Base-by-base conservation (phyloP, 2,113 vertebrate genomes). In the Abramis brama region DNA sequence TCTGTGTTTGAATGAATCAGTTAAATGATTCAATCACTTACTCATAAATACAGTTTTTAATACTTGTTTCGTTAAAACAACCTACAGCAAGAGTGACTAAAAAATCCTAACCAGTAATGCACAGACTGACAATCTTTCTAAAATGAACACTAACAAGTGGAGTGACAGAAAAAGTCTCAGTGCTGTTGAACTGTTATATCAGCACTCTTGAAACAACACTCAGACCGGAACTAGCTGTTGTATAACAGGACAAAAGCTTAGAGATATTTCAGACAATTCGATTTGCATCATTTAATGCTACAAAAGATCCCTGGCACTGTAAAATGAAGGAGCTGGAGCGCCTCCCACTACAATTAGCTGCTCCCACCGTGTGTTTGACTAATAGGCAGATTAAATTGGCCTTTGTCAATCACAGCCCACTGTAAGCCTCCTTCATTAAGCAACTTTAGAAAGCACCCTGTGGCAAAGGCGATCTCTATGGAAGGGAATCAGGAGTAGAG, bases 301-400 rank as follows among this genome's bases (percentile, higher is more conserved):
- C 71, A 84, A 86, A 86, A 55, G 73, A 75, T 79, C 82, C 17
- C 55, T 57, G 75, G 12, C 27, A 78, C 87, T 73, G 62, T 62
- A 74, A 68, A 89, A 88, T 33, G 81, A 66, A 83, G 79, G 57
- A 86, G 45, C 81, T 85, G 83, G 62, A 80, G 86, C 70, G 30
- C 76, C 73, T 85, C 83, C 75, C 84, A 59, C 74, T 73, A 85
- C 84, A 88, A 87, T 90, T 90, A 86, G 75, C 78, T 87, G 57
- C 70, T 78, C 68, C 82, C 76, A 66, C 86, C 33, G n/a, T 86
- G 79, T 55, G 76, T 82, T 92, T 85, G 90, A 90, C 87, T 88
- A 86, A 88, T 83, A 84, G 70, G 81, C 82, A 73, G 80, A 85
- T 89, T 79, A 86, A 83, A 89, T 88, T 87, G 43, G 77, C 87